phyloP scores from a whole-genome alignment of 1,140 invertebrate genomes.

The Drosophila athabasca region DNA sequence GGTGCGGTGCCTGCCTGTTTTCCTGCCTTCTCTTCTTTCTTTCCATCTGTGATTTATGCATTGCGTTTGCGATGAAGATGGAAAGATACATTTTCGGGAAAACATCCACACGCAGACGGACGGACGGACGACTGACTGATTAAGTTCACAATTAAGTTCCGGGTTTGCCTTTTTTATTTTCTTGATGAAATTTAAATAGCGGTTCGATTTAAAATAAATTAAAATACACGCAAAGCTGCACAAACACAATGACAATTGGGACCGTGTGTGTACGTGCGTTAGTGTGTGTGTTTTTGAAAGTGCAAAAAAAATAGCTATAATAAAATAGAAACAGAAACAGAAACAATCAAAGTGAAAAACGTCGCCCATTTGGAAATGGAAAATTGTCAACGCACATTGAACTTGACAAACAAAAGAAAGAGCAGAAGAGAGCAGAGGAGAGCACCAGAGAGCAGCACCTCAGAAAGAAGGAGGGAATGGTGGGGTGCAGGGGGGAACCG shows the following conservation, averaged over 20 bases:
- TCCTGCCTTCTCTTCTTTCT: constrained; percentile 15
- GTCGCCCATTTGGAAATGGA: constrained; percentile 70
- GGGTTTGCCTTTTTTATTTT: too few relatives aligned
- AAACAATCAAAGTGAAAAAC: constrained; percentile 67
- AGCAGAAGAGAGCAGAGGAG: constrained; percentile 1
- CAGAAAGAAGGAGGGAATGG: background rate
- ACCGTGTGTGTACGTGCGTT: too few relatives aligned
- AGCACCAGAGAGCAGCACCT: background rate
- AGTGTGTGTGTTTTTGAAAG: constrained; percentile 44
- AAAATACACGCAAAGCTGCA: constrained; percentile 72
- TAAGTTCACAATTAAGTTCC: constrained; percentile 48
- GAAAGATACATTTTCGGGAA: constrained; percentile 31
- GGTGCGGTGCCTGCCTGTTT: too few relatives aligned
- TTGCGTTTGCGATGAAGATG: constrained; percentile 39
- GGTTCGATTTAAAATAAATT: constrained; percentile 78
- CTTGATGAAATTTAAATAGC: constrained; percentile 40
- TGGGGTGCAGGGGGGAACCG: background rate
- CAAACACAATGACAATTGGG: constrained; percentile 56
- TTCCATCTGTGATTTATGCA: constrained; percentile 55
- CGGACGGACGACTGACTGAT: constrained; percentile 34
- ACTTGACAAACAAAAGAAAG: constrained; percentile 61
- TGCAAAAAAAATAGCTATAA: constrained; percentile 39
- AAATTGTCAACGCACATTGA: constrained; percentile 82
- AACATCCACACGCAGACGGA: constrained; percentile 19
- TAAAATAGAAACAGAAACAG: constrained; percentile 22